These are phyloP conservation scores for Lagenorhynchus albirostris DNA, from an alignment of 2,113 vertebrate species.

Conservation along the genomic window DNA sequence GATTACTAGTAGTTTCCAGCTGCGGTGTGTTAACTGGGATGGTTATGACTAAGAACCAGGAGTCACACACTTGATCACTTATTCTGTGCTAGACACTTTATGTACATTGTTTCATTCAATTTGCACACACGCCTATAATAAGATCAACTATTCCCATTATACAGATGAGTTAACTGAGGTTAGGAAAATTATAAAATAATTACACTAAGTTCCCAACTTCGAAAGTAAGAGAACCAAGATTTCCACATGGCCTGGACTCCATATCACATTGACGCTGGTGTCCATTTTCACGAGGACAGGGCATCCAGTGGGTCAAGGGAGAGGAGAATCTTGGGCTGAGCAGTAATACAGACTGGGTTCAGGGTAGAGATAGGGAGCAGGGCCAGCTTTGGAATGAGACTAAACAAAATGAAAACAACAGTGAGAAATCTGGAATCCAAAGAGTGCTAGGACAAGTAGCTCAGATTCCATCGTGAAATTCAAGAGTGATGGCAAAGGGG, in stretches of 20 bases:
- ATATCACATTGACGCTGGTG: not conserved
- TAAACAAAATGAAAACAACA: not conserved
- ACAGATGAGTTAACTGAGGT: not conserved
- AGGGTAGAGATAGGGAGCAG: too few species aligned
- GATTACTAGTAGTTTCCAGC: not conserved
- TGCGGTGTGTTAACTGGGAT: not conserved
- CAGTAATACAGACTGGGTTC: fast-evolving
- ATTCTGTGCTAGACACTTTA: not conserved
- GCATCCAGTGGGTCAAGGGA: fast-evolving
- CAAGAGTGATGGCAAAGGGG: fast-evolving
- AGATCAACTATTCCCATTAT: not conserved
- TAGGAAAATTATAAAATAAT: not conserved
- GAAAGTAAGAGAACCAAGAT: not conserved
- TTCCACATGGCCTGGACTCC: not conserved
- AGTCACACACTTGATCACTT: not conserved
- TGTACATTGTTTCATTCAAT: not conserved
- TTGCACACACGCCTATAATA: not conserved
- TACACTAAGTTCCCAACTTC: not conserved
- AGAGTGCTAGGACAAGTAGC: too few species aligned
- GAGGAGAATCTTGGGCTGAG: not conserved
- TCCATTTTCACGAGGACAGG: fast-evolving
- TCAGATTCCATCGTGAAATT: not conserved
- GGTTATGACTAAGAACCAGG: too few species aligned
- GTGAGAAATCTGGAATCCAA: not conserved
- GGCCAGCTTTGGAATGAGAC: not conserved